These are phyloP conservation scores for Formica aserva DNA, from an alignment of 2,888 invertebrate species.

Conservation along the genomic window DNA sequence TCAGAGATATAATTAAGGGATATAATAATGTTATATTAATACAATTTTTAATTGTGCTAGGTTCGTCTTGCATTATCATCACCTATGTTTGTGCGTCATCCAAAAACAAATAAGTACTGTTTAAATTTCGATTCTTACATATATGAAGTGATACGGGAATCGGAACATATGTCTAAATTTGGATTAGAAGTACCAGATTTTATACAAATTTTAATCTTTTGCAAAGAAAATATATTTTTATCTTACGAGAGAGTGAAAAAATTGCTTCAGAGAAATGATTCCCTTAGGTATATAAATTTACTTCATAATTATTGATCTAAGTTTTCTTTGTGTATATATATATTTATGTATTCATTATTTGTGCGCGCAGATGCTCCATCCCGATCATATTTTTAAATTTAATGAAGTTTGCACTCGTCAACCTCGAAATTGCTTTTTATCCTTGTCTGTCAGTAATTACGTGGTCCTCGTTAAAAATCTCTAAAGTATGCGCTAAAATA, in stretches of 20 bases:
- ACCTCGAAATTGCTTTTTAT: constrained; percentile 90
- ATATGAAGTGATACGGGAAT: constrained; percentile 91
- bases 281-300: constrained; percentile 76
- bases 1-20: neutral
- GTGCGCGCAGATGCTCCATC: constrained; percentile 85
- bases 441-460: constrained; percentile 92
- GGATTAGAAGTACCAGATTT: constrained; percentile 91
- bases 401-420: constrained; percentile 89
- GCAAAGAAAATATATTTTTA: constrained; percentile 89
- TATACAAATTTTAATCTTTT: constrained; percentile 91
- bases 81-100: constrained; percentile 90
- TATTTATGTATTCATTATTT: constrained; percentile 3
- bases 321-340: neutral
- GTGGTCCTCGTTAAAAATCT: constrained; percentile 93
- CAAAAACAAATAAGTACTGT: constrained; percentile 88
- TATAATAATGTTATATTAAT: too few relatives aligned
- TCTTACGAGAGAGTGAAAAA: constrained; percentile 89
- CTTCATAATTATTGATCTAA: neutral
- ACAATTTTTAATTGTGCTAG: constrained; percentile 80
- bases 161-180: constrained; percentile 93
- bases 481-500: constrained; percentile 88
- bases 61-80: constrained; percentile 89
- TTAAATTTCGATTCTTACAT: constrained; percentile 92
- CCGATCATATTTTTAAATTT: constrained; percentile 90
- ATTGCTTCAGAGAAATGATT: constrained; percentile 89